Conservation (phyloP, 2,113 vertebrate genomes). For the Eclectus roratus region DNA sequence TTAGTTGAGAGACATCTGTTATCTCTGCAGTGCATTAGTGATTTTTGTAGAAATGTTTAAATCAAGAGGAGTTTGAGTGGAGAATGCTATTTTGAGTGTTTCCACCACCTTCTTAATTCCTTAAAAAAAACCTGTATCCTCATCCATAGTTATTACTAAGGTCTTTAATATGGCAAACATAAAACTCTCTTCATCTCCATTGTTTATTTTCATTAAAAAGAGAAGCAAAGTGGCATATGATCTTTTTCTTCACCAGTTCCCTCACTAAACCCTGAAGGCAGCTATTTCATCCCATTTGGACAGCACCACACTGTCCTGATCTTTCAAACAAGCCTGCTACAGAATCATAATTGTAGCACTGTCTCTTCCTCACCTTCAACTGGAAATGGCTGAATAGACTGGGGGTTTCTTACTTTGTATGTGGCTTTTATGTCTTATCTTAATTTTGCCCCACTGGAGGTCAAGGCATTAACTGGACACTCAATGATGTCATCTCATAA, state of each 20-base stretch:
- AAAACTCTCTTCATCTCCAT: not conserved
- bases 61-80: not conserved
- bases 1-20: not conserved
- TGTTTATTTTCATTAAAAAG: not conserved
- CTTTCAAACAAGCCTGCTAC: not conserved
- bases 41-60: not conserved
- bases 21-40: not conserved
- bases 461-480: rapidly evolving
- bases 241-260: not conserved
- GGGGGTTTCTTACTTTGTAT: not conserved
- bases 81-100: not conserved
- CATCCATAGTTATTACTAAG: not conserved
- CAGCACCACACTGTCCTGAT: not conserved
- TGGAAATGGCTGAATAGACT: not conserved
- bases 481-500: not conserved
- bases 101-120: not conserved
- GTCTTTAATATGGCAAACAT: not conserved
- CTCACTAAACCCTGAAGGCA: not conserved
- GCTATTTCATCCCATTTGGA: not conserved
- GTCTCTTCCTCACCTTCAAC: not conserved
- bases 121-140: not conserved
- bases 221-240: not conserved
- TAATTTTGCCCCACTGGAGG: not conserved
- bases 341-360: not conserved
- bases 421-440: not conserved